Evolutionary conservation across 2,113 vertebrate species (phyloP), one percentile per base, ranked within the genome.

Genomic region (Calidris pugnax): DNA sequence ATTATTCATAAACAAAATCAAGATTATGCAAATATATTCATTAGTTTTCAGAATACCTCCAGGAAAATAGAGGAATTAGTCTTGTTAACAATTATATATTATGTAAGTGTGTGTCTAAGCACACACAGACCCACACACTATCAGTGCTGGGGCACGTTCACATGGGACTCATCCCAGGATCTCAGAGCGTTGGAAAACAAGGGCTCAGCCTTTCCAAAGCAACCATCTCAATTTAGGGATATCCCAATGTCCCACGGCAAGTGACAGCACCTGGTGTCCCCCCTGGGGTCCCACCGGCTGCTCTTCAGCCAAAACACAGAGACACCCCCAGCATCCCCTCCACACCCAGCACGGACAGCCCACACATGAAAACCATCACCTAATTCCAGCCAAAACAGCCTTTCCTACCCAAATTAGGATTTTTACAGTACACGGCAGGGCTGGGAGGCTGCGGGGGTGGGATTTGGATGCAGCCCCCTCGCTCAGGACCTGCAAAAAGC

Each of bases 1-100:
- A 95, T 95, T 94, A 97, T 90, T 95, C 90, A 93, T 82, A 93
- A 97, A 94, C 83, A 95, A 93, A 95, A 89, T 88, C 88, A 93
- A 95, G 97, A 97, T 96, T 94, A 97, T 94, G 95, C 90, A 96
- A 95, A 97, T 86, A 45, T 84, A 93, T 97, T 96, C 88, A 96
- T 96, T 95, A 95, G 74, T 92, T 93, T 88, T 91, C 85, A 35
- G 67, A 81, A 91, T 85, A 91, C 81, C 94, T 95, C 84, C 91
- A 91, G 94, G 94, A 97, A 87, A 97, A 96, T 7, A 83, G 81
- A 73, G 71, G 92, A 95, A 95, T 96, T 95, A 93, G 92, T 93
- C 92, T 91, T 92, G 94, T 91, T 97, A 97, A 96, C 95, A 91
- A 89, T 81, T 56, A 47, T 28, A 33, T 51, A 64, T 92, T 87